These are phyloP conservation scores for Sialia sialis DNA, from an alignment of 2,113 vertebrate species.

Conservation along the genomic window DNA sequence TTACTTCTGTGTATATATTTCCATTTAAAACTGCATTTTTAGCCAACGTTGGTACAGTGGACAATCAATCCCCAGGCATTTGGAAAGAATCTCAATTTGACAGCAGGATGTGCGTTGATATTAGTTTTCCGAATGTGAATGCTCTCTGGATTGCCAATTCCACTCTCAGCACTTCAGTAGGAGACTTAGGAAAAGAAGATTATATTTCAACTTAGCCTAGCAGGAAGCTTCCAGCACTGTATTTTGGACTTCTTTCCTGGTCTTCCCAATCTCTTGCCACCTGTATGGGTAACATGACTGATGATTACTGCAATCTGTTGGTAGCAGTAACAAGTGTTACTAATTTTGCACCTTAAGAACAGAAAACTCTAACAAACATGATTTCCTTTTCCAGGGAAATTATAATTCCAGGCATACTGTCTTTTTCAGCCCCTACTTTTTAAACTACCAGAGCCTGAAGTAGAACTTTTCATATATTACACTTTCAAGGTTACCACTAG, in stretches of 20 bases:
- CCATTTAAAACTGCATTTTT: neutral
- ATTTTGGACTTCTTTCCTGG: neutral
- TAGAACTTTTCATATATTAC: neutral
- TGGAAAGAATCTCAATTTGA: neutral
- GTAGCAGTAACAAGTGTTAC: neutral
- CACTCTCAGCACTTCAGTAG: neutral
- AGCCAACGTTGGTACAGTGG: neutral
- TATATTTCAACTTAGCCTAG: neutral
- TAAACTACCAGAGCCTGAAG: neutral
- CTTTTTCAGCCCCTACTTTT: neutral
- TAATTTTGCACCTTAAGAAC: neutral
- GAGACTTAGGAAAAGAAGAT: neutral
- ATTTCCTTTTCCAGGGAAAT: neutral
- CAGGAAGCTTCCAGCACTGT: neutral
- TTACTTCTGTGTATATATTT: neutral
- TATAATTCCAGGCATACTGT: neutral
- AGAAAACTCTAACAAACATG: neutral
- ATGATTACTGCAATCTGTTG: neutral
- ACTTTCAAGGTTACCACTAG: neutral
- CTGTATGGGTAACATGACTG: neutral
- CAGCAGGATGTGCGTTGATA: fast-evolving
- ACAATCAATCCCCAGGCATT: neutral
- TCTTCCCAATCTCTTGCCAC: neutral
- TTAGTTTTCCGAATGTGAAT: neutral
- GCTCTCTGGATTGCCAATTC: neutral